Evolutionary conservation across 2,113 vertebrate species (phyloP).

Genomic region (Microcebus lehilahytsara): DNA sequence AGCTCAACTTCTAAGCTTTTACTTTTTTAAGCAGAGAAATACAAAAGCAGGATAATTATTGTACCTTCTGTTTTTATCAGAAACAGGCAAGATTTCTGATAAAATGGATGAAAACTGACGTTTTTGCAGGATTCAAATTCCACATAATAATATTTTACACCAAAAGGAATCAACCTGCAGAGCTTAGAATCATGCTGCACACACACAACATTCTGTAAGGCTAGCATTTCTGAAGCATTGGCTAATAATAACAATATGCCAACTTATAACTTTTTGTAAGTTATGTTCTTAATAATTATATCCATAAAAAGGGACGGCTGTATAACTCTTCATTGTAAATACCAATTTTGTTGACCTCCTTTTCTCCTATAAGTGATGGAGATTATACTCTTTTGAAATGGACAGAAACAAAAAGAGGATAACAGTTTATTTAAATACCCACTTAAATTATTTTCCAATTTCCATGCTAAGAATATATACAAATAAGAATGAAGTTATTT

Average conservation of each 20-base stretch:
- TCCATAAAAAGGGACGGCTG: neutral
- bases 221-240: neutral
- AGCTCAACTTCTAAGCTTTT: neutral
- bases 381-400: neutral
- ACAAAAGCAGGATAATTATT: neutral
- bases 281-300: neutral
- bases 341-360: neutral
- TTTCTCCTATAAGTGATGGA: neutral
- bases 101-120: neutral
- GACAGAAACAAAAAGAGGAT: neutral
- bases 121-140: constrained; percentile 7
- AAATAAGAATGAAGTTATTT: neutral
- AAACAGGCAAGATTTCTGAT: neutral
- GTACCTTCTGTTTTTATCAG: neutral
- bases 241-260: neutral
- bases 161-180: neutral
- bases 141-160: constrained; percentile 36
- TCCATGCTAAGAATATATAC: neutral
- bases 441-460: neutral
- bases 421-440: neutral
- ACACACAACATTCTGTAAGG: neutral
- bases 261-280: neutral
- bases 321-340: neutral
- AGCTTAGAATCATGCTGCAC: constrained; percentile 43
- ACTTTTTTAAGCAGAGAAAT: neutral